These are phyloP conservation scores for Atlantisia rogersi DNA, from an alignment of 2,113 vertebrate genomes.

Conservation along the genomic window DNA sequence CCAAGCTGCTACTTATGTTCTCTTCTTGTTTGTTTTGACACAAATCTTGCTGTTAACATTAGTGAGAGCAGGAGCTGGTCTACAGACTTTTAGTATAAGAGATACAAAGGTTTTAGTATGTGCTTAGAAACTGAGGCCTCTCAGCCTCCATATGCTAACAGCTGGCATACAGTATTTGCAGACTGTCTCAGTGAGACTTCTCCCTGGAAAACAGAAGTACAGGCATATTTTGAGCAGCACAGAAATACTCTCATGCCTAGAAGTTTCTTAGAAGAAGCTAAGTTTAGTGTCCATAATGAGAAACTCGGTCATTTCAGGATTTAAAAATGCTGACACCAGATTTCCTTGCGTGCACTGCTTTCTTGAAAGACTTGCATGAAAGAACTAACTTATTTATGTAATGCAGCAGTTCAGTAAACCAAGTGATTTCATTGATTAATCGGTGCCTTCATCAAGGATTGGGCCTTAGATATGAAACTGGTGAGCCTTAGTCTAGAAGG, in stretches of 20 bases:
- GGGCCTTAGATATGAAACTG: neutral
- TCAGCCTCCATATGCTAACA: neutral
- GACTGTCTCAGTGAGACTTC: neutral
- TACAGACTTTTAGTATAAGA: neutral
- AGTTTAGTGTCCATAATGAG: constrained; percentile 5
- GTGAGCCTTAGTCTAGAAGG: neutral
- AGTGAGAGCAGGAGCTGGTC: neutral
- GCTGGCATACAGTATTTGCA: neutral
- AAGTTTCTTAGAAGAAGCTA: constrained; percentile 35
- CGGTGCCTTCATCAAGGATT: neutral
- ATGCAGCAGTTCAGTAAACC: neutral
- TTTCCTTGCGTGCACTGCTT: neutral
- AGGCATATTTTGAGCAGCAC: constrained; percentile 14
- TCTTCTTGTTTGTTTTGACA: constrained; percentile 8
- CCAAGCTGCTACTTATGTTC: neutral
- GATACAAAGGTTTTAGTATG: neutral
- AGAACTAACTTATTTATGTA: constrained; percentile 48
- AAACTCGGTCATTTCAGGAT: constrained; percentile 37
- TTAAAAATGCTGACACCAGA: constrained; percentile 34
- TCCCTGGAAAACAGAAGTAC: neutral
- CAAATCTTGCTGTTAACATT: neutral
- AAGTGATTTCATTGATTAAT: constrained; percentile 14
- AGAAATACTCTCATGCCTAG: constrained; percentile 7
- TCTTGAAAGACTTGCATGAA: neutral
- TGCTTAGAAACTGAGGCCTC: neutral